These are phyloP conservation scores for Tuta absoluta DNA, from an alignment of 2,888 invertebrate genomes.

Conservation along the genomic window DNA sequence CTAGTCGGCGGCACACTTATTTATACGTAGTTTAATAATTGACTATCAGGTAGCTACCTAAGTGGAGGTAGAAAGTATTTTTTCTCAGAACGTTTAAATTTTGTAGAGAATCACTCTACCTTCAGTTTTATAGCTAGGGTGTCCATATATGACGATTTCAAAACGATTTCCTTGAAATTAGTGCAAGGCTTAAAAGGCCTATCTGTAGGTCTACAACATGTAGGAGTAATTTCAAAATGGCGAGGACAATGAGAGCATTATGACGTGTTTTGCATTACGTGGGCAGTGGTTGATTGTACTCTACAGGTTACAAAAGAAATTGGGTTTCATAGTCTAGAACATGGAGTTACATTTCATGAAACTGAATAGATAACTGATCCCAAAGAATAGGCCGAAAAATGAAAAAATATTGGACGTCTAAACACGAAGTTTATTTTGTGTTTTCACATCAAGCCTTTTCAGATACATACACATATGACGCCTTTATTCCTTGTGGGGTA, in stretches of 20 bases:
- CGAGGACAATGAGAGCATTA: slow-evolving; percentile 57
- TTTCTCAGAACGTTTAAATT: not conserved
- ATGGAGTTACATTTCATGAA: too few relatives aligned
- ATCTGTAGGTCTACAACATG: slow-evolving; percentile 32
- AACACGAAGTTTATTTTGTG: too few relatives aligned
- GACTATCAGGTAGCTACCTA: too few relatives aligned
- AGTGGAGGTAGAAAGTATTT: not conserved
- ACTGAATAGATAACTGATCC: too few relatives aligned
- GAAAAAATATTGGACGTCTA: too few relatives aligned
- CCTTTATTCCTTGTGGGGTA: too few relatives aligned
- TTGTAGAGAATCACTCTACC: not conserved
- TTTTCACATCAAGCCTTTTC: too few relatives aligned
- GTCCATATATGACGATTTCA: not conserved
- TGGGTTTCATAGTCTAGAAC: too few relatives aligned
- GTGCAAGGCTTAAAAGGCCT: slow-evolving; percentile 4
- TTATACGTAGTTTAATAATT: not conserved
- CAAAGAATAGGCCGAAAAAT: too few relatives aligned
- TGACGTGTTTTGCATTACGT: slow-evolving; percentile 46
- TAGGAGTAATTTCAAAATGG: slow-evolving; percentile 49
- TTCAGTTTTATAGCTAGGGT: not conserved
- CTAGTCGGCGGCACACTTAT: too few relatives aligned
- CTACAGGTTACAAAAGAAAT: too few relatives aligned
- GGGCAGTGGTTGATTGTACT: slow-evolving; percentile 38
- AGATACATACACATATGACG: too few relatives aligned
- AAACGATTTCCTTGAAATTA: slow-evolving; percentile 15